These are phyloP conservation scores for Tetraodon nigroviridis DNA, from an alignment of 2,113 vertebrate species.

Conservation along the genomic window DNA sequence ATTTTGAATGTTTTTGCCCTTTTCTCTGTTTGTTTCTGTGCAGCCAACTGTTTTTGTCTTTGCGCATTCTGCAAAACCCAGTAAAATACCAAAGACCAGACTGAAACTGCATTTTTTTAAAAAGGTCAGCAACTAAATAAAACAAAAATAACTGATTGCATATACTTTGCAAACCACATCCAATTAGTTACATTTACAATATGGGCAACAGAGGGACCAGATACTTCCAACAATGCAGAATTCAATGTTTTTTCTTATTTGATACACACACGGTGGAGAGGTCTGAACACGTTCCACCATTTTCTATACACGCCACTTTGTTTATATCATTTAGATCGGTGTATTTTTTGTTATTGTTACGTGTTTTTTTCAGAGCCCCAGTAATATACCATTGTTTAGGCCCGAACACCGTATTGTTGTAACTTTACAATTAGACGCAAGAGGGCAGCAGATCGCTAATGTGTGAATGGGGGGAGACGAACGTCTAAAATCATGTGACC, in stretches of 20 bases:
- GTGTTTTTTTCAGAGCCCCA: too few relatives aligned
- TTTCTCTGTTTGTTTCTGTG: too few relatives aligned
- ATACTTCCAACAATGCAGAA: too few relatives aligned
- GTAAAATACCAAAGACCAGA: background rate
- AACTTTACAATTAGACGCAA: conserved; percentile 10
- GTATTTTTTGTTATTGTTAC: background rate
- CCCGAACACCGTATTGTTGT: background rate
- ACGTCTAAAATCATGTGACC: too few relatives aligned
- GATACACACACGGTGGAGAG: too few relatives aligned
- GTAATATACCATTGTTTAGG: too few relatives aligned
- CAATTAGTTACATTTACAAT: background rate
- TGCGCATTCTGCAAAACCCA: too few relatives aligned
- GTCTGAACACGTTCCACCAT: too few relatives aligned
- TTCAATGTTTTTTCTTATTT: too few relatives aligned
- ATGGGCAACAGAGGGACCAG: background rate
- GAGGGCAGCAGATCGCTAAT: conserved; percentile 31
- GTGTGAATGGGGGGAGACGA: background rate
- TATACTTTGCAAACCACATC: background rate
- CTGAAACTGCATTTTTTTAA: background rate
- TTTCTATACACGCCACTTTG: too few relatives aligned
- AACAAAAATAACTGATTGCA: background rate
- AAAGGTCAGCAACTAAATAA: background rate
- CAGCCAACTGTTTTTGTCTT: too few relatives aligned
- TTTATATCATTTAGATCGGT: background rate
- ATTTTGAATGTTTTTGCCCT: too few relatives aligned